phyloP scores from a whole-genome alignment of 2,888 invertebrate genomes.

The Dryocosmus kuriphilus region DNA sequence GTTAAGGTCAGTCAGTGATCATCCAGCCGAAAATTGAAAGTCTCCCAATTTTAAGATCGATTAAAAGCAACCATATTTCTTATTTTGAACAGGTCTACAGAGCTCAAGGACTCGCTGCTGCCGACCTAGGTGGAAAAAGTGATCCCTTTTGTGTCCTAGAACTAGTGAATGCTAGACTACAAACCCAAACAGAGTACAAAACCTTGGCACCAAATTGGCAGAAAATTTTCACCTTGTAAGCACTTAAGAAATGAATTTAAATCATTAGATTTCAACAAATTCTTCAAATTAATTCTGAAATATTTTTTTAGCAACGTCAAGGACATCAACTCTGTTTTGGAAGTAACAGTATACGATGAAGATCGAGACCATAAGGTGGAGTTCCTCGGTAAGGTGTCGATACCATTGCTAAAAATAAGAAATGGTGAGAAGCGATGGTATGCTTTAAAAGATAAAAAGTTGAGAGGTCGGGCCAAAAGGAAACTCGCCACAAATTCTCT shows the following conservation, averaged over 20 bases:
- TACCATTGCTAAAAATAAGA: conserved; percentile 91
- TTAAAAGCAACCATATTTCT: neutral
- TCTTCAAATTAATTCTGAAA: neutral
- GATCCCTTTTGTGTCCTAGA: conserved; percentile 99
- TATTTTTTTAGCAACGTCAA: conserved; percentile 87
- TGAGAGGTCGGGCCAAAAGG: conserved; percentile 95
- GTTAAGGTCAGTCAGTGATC: conserved; percentile 86
- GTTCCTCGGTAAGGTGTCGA: conserved; percentile 94
- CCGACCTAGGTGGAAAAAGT: conserved; percentile 97
- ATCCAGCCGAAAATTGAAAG: no score
- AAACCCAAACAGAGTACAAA: conserved; percentile 99
- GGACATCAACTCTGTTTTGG: conserved; percentile 96
- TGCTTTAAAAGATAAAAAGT: conserved; percentile 96
- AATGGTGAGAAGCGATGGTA: conserved; percentile 98
- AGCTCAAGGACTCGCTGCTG: conserved; percentile 91
- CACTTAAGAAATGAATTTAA: conserved; percentile 59
- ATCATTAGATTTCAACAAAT: neutral
- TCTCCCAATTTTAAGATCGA: no score
- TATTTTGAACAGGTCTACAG: conserved; percentile 74
- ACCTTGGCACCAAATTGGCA: conserved; percentile 98
- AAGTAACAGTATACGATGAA: conserved; percentile 98
- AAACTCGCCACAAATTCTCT: conserved; percentile 90
- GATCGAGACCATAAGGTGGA: conserved; percentile 99
- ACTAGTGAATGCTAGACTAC: conserved; percentile 94
- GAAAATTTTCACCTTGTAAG: conserved; percentile 98